Percentiles rank a stretch among this genome's conserved stretches.
These are phyloP conservation scores for Dipodomys merriami DNA, from an alignment of 2,113 vertebrate genomes.

Conservation along the genomic window DNA sequence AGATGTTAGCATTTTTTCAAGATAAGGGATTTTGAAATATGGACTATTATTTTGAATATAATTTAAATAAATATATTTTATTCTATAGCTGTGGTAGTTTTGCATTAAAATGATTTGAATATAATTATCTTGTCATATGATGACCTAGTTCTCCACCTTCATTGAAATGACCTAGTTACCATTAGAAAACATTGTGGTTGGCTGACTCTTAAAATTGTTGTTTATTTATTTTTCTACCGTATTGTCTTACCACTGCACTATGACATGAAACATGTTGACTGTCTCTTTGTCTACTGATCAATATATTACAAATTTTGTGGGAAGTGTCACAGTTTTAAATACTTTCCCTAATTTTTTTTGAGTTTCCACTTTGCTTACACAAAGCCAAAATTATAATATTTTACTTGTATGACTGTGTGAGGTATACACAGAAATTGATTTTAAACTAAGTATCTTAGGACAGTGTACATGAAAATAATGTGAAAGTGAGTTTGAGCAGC, in stretches of 20 bases:
- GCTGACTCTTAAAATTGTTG: not conserved
- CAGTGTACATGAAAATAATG: not conserved
- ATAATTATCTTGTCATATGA: not conserved
- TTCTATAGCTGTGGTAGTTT: not conserved
- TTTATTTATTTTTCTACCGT: not conserved
- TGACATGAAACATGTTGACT: not conserved
- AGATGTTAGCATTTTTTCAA: not conserved
- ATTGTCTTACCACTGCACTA: not conserved
- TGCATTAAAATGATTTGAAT: not conserved
- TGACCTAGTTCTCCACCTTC: not conserved
- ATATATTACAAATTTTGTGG: not conserved
- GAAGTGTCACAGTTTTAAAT: not conserved
- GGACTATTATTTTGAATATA: not conserved
- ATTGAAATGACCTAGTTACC: not conserved
- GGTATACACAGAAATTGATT: not conserved
- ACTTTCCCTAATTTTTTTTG: not conserved
- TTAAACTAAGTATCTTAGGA: not conserved
- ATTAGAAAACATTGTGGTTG: not conserved
- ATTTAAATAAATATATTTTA: not conserved
- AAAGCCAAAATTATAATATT: not conserved
- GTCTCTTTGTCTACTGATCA: not conserved
- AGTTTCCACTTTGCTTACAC: not conserved
- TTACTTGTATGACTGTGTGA: not conserved
- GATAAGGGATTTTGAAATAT: not conserved
- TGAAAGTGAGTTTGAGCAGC: not conserved